Base-by-base conservation (phyloP, 2,113 vertebrate species). In the Forbesichthys papilliferus region DNA sequence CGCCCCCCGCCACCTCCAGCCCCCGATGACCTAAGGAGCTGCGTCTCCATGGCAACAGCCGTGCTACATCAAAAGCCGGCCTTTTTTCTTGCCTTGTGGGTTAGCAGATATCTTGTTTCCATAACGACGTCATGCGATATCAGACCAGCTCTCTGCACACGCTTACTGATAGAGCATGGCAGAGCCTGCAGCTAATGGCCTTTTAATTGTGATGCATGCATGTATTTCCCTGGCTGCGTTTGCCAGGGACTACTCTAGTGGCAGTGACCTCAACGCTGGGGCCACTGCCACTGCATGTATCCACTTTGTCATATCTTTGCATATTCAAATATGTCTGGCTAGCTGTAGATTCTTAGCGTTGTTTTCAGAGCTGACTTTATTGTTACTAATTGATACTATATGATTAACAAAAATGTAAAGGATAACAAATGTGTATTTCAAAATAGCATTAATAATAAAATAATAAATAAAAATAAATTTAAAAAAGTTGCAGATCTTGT, bases 41-140 rank as follows among this genome's bases (percentile, higher is more conserved):
- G 34, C 58, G 66, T 92, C 77, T 80, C 89, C 80, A 88, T 89
- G 74, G 88, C 74, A 89, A 88, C 86, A 66, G 78, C 56, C 68
- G 13, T 57, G 66, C 80, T 61, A 75, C 81, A 78, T 56, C 36
- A 65, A 16, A 27, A 7, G 81, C 75, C 46, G 49, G 81, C 52
- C 61, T 84, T 80, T 82, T 65, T 80, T 82, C 64, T 62, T 77
- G 77, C 72, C 83, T 69, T 52, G 47, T 82, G 82, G 84, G 67
- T 70, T 79, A 80, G 36, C 64, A 74, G 77, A 80, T 84, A 75
- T 82, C 75, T 83, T 78, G 81, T 80, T 66, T 73, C 61, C 76
- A 84, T 87, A 87, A 85, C 80, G 78, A 87, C 78, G 82, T 59
- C 69, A 20, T 67, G 65, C 57, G 75, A 76, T 80, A 75, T 83